Percentiles rank a stretch among this genome's conserved stretches.
phyloP scores from a whole-genome alignment of 2,113 vertebrate genomes.

The Microtus montanus region DNA sequence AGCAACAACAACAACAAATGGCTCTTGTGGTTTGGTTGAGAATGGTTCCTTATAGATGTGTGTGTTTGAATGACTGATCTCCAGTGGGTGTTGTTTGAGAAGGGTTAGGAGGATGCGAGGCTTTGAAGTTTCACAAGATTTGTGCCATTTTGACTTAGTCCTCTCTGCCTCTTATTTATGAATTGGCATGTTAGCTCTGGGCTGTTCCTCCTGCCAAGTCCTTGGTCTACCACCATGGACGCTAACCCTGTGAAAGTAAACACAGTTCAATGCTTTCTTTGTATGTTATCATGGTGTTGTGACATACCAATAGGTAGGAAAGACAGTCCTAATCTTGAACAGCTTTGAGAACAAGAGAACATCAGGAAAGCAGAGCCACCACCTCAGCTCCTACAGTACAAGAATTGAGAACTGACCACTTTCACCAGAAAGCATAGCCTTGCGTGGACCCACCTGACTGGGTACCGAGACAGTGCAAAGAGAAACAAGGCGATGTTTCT shows the following conservation, averaged over 20 bases:
- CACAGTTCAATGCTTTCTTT: neutral
- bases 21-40: neutral
- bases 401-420: neutral
- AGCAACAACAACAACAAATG: neutral
- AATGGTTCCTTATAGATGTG: neutral
- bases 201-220: neutral
- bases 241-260: neutral
- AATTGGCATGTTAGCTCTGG: neutral
- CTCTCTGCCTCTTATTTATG: neutral
- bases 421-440: neutral
- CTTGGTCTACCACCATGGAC: neutral
- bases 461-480: neutral
- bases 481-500: neutral
- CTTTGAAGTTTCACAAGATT: neutral
- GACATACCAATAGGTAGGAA: neutral
- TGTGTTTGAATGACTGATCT: neutral
- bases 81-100: neutral
- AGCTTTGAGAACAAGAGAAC: neutral
- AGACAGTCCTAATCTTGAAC: neutral
- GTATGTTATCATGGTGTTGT: too few relatives aligned
- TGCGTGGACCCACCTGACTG: neutral
- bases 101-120: neutral
- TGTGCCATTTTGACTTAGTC: neutral
- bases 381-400: neutral
- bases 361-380: neutral